phyloP scores from a whole-genome alignment of 2,888 invertebrate species.

The Ecdyonurus torrentis region DNA sequence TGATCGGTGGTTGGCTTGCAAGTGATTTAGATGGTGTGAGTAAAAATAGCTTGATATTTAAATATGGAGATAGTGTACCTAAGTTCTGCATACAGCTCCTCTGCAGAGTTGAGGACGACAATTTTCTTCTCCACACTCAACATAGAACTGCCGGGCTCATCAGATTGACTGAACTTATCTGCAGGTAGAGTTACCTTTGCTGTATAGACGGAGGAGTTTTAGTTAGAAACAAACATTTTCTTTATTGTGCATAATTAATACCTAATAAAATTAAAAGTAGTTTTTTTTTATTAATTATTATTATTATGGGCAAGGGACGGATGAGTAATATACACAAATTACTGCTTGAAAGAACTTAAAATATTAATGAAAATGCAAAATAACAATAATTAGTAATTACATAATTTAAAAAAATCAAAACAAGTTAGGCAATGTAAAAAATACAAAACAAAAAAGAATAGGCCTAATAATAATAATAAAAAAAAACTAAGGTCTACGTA shows the following conservation, averaged over 20 bases:
- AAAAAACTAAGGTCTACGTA: too few relatives aligned
- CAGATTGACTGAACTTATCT: slow-evolving; percentile 57
- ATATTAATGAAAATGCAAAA: slow-evolving; percentile 1
- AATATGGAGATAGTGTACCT: slow-evolving; percentile 21
- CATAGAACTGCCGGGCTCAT: slow-evolving; percentile 40
- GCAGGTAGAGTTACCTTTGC: slow-evolving; percentile 70
- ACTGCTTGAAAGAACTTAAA: too few relatives aligned
- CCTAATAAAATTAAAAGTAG: background rate
- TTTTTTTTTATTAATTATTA: background rate
- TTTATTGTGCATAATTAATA: background rate
- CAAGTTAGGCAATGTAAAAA: too few relatives aligned
- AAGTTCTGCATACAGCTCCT: slow-evolving; percentile 75
- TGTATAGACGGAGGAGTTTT: slow-evolving; percentile 19
- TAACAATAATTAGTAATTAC: slow-evolving; percentile 7
- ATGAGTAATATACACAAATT: too few relatives aligned
- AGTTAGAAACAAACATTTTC: too few relatives aligned
- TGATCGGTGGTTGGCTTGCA: too few relatives aligned
- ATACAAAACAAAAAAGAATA: too few relatives aligned
- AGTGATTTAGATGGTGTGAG: too few relatives aligned
- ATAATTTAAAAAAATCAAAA: background rate
- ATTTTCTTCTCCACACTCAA: slow-evolving; percentile 50
- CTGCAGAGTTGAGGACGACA: slow-evolving; percentile 73
- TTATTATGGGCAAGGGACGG: background rate
- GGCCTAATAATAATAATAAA: too few relatives aligned
- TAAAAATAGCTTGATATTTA: background rate